phyloP scores from a whole-genome alignment of 2,797 vertebrate species.

The Antrozous pallidus region DNA sequence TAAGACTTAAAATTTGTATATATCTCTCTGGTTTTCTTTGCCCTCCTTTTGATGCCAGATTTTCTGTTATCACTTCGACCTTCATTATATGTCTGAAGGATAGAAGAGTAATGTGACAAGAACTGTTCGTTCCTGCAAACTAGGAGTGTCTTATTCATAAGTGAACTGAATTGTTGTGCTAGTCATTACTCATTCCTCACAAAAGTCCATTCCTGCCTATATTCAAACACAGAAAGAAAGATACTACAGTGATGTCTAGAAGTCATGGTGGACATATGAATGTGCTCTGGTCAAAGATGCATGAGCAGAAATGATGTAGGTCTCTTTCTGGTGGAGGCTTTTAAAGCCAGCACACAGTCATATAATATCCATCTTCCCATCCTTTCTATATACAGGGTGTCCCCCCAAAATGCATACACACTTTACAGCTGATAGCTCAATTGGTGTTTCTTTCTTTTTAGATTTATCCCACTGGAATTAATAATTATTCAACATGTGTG shows the following conservation, averaged over 20 bases:
- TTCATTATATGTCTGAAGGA: neutral
- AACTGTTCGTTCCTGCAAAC: neutral
- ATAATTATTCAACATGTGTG: no score
- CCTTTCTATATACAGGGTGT: no score
- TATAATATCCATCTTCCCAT: neutral
- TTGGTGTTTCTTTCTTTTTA: no score
- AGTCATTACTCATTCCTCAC: neutral
- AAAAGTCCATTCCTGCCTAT: neutral
- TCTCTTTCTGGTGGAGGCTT: neutral
- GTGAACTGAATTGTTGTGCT: neutral
- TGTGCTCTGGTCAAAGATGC: neutral
- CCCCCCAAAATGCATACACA: no score
- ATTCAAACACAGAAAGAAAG: neutral
- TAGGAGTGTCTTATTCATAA: neutral
- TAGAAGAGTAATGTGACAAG: neutral
- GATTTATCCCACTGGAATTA: no score
- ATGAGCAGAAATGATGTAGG: neutral
- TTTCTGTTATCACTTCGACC: neutral
- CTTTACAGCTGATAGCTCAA: no score
- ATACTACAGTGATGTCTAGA: neutral
- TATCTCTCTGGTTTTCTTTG: neutral
- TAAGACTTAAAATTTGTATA: neutral
- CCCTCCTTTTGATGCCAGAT: neutral
- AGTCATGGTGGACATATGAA: neutral
- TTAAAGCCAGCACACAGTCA: neutral